Base-by-base conservation (phyloP, 2,797 vertebrate species). In the Pseudotriccus pelzelni region DNA sequence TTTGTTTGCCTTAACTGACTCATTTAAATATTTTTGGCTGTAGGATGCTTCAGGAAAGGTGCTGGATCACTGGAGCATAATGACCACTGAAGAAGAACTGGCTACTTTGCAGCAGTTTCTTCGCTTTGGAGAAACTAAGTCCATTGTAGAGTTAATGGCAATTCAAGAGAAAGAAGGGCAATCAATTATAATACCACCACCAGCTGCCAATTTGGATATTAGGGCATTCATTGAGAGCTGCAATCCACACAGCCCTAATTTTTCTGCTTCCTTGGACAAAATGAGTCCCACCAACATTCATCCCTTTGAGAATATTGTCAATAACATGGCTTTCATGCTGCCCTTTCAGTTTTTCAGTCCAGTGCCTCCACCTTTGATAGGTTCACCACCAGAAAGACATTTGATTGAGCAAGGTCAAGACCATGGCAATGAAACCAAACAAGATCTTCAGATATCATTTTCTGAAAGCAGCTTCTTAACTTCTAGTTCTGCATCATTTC, bases 71-170 rank as follows among this genome's bases (percentile, higher is more conserved):
- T 99, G 99, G 99, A 98, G 98, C 89, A 99, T 99, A 97, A 99
- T 99, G 99, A 99, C 98, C 20, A 98, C 98, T 32, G 99, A 99
- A 94, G 99, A 99, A 85, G 99, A 99, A 96, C 98, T 99, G 52
- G 99, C 99, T 44, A 99, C 99, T 4, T 93, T 99, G 94, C 99
- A 99, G 96, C 99, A 99, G 96, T 99, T 99, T 94, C 98, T 99
- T 86, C 99, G 99, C 47, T 99, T 99, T 78, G 99, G 99, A 36
- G 99, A 99, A 97, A 99, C 99, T 21, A 99, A 99, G 87, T 99
- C 99, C 80, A 99, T 99, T 27, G 99, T 99, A 59, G 99, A 99
- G 97, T 98, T 99, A 95, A 99, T 99, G 99, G 99, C 98, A 36
- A 97, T 99, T 92, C 99, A 99, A 88, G 99, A 99, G 96, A 99